phyloP scores from a whole-genome alignment of 2,888 invertebrate genomes.

The Panzeria rudis region DNA sequence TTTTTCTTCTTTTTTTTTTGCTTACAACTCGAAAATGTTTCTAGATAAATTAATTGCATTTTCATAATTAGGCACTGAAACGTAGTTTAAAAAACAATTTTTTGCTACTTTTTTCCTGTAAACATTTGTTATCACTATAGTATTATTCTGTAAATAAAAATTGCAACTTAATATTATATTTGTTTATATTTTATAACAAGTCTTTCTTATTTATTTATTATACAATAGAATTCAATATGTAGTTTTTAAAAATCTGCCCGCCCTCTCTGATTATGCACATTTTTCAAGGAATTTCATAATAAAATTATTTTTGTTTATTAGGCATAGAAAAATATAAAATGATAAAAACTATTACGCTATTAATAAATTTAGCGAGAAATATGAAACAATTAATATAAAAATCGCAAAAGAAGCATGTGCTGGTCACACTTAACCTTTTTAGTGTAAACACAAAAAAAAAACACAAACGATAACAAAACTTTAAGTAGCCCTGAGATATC shows the following conservation, averaged over 20 bases:
- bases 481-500: not conserved
- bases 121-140: too few species aligned
- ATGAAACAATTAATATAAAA: not conserved
- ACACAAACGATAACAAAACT: constrained; percentile 15
- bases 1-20: too few species aligned
- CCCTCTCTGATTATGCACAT: not conserved
- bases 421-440: constrained; percentile 35
- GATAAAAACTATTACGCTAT: constrained; percentile 57
- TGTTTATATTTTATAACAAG: too few species aligned
- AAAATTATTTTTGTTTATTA: constrained; percentile 5
- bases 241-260: not conserved
- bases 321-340: not conserved
- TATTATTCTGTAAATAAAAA: too few species aligned
- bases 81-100: too few species aligned
- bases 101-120: too few species aligned
- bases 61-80: too few species aligned
- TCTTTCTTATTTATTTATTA: not conserved
- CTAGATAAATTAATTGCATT: too few species aligned
- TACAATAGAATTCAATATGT: too few species aligned
- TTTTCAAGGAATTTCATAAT: constrained; percentile 12
- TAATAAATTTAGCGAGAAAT: constrained; percentile 1
- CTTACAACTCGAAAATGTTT: too few species aligned
- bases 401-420: constrained; percentile 29
- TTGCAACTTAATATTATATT: too few species aligned
- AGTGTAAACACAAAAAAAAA: not conserved